These are phyloP conservation scores for Nemoura dubitans DNA, from an alignment of 2,888 invertebrate species.

Conservation along the genomic window DNA sequence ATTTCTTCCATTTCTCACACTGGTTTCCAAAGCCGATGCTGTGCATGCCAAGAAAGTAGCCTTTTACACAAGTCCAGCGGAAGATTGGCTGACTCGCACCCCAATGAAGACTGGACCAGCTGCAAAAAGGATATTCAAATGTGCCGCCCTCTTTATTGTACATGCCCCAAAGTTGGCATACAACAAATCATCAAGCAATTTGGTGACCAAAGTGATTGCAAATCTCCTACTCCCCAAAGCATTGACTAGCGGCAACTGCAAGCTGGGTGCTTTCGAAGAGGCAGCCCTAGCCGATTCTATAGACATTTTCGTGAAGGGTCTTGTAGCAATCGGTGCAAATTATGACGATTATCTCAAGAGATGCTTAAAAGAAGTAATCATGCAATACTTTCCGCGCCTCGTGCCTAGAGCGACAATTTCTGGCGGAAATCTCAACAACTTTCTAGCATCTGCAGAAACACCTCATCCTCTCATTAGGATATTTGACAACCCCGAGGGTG, in stretches of 20 bases:
- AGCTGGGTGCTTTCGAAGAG: neutral
- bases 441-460: neutral
- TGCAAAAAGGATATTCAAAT: neutral
- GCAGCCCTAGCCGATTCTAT: neutral
- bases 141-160: conserved; percentile 21
- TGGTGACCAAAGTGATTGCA: neutral
- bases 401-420: neutral
- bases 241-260: neutral
- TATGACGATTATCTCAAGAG: neutral
- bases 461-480: conserved; percentile 1
- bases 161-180: conserved; percentile 14
- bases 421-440: neutral
- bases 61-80: conserved; percentile 19
- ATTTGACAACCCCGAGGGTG: neutral
- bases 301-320: neutral
- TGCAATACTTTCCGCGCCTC: conserved; percentile 22
- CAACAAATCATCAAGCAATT: conserved; percentile 15
- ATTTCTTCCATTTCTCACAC: neutral
- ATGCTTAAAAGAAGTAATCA: conserved; percentile 13
- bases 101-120: neutral
- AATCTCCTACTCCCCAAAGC: conserved; percentile 8
- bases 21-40: neutral
- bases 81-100: conserved; percentile 26
- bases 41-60: neutral
- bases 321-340: neutral